Percentiles rank a stretch among this genome's conserved stretches.
phyloP scores from a whole-genome alignment of 2,888 invertebrate species.

The Fragum whitleyi region DNA sequence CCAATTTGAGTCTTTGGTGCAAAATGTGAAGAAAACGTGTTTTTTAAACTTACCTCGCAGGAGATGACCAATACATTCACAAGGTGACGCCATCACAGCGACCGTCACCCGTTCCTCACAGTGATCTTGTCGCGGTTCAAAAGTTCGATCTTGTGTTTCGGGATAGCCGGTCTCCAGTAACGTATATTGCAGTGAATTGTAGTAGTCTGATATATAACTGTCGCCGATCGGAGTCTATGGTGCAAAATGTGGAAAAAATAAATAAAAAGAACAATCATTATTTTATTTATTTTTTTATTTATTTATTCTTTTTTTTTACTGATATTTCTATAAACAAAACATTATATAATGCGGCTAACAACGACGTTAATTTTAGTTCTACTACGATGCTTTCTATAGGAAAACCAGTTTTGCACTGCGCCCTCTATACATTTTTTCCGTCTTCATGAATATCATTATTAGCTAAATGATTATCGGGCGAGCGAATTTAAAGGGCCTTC shows the following conservation, averaged over 20 bases:
- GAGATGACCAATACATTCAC: constrained; percentile 67
- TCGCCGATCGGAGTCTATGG: too few species aligned
- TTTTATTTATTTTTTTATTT: not conserved
- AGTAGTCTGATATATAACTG: constrained; percentile 22
- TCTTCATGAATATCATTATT: too few species aligned
- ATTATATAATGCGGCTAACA: too few species aligned
- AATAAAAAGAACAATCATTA: not conserved
- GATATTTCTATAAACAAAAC: not conserved
- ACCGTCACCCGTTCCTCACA: constrained; percentile 34
- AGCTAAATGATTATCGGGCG: too few species aligned
- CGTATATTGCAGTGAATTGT: constrained; percentile 61
- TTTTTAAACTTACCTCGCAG: constrained; percentile 62
- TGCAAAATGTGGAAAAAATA: not conserved
- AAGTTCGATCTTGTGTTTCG: constrained; percentile 64
- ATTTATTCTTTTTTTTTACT: too few species aligned
- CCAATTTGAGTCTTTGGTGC: too few species aligned
- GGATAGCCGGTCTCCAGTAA: constrained; percentile 65
- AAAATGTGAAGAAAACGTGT: too few species aligned
- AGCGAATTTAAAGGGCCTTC: too few species aligned
- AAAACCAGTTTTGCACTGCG: too few species aligned
- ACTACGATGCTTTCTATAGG: too few species aligned
- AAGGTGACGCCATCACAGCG: constrained; percentile 65
- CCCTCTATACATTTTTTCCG: too few species aligned
- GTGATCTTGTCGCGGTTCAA: constrained; percentile 35
- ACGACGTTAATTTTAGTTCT: too few species aligned